These are phyloP conservation scores for Pedionomus torquatus DNA, from an alignment of 2,113 vertebrate genomes.

Conservation along the genomic window DNA sequence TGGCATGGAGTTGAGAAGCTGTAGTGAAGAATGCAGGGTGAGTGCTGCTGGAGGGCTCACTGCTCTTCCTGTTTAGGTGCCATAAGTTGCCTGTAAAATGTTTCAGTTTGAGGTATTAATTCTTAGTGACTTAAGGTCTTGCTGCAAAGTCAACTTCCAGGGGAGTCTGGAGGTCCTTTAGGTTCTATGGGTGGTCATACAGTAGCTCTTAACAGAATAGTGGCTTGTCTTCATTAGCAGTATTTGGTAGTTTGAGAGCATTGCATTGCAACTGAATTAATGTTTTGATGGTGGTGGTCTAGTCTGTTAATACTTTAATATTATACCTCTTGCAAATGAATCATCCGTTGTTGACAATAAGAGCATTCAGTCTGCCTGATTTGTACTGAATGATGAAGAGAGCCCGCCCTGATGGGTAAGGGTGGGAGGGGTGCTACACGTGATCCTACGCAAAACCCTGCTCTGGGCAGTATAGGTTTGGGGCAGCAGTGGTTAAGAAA, in stretches of 20 bases:
- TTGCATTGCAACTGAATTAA: not conserved
- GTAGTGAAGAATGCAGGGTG: not conserved
- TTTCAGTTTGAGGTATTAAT: not conserved
- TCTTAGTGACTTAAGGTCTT: not conserved
- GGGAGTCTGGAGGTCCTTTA: not conserved
- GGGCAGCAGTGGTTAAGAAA: not conserved
- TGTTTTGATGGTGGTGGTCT: not conserved
- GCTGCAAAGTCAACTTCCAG: not conserved
- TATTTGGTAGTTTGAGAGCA: not conserved
- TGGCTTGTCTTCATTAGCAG: not conserved
- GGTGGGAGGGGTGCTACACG: not conserved
- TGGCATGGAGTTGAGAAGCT: not conserved
- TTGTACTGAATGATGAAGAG: not conserved
- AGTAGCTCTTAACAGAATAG: not conserved
- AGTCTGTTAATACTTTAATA: not conserved
- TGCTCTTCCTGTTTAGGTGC: not conserved
- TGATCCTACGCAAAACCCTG: not conserved
- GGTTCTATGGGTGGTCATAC: not conserved
- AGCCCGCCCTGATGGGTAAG: not conserved
- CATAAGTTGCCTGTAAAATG: not conserved
- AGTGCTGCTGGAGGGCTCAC: not conserved
- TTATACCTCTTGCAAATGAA: not conserved
- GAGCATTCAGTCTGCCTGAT: not conserved
- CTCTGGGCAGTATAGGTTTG: not conserved
- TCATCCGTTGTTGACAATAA: accelerated